Evolutionary conservation across 2,888 invertebrate genomes (phyloP).

Genomic region (Cyrtodaria siliqua): DNA sequence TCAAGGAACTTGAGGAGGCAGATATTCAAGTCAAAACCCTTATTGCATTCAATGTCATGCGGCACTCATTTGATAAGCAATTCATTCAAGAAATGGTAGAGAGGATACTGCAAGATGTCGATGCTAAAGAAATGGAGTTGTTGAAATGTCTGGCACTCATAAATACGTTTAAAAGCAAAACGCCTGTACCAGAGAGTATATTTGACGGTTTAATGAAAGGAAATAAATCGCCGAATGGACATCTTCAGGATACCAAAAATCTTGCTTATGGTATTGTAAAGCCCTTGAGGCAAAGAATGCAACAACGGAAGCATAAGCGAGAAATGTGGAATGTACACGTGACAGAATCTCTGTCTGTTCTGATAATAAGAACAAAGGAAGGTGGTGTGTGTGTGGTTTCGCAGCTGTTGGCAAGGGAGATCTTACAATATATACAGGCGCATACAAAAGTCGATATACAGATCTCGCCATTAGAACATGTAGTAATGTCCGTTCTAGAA

Average conservation of each 20-base stretch:
- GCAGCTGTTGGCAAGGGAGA: constrained; percentile 31
- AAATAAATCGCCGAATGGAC: neutral
- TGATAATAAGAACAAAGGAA: neutral
- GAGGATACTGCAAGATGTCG: constrained; percentile 24
- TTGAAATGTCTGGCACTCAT: constrained; percentile 41
- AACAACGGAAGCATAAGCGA: neutral
- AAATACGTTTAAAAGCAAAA: constrained; percentile 35
- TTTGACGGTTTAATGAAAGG: constrained; percentile 34
- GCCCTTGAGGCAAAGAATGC: neutral
- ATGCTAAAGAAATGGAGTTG: constrained; percentile 21
- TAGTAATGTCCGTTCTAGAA: constrained; percentile 26
- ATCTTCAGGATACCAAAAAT: neutral
- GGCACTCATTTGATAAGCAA: constrained; percentile 32
- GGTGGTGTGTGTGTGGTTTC: constrained; percentile 29
- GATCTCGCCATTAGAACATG: no score
- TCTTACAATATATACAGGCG: constrained; percentile 14
- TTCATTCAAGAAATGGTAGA: constrained; percentile 22
- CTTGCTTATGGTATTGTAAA: neutral
- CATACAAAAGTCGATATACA: constrained; percentile 6
- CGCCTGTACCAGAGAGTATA: constrained; percentile 24
- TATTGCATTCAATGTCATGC: constrained; percentile 51
- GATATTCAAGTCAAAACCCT: constrained; percentile 35
- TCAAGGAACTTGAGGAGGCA: constrained; percentile 32
- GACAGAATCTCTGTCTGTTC: neutral
- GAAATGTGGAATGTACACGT: neutral